phyloP scores from a whole-genome alignment of 2,888 invertebrate genomes.

The Cordilura impudica region DNA sequence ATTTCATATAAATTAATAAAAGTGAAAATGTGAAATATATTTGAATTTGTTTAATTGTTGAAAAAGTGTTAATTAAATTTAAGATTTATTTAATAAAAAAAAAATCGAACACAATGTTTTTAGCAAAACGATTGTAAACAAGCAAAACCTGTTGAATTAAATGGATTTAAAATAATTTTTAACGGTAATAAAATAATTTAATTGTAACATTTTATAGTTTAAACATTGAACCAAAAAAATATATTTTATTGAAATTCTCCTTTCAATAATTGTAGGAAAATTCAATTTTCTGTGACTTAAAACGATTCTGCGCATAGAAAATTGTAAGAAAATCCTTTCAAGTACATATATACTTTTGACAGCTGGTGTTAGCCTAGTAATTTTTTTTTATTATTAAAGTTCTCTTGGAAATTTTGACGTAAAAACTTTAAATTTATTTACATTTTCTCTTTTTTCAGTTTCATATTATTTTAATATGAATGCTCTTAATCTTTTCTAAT shows the following conservation, averaged over 20 bases:
- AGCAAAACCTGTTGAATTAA: too few species aligned
- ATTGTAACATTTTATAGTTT: too few species aligned
- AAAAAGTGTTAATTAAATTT: not conserved
- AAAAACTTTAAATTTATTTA: not conserved
- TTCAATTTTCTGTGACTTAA: constrained; percentile 59
- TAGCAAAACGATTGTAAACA: not conserved
- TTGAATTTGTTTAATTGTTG: not conserved
- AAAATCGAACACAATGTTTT: not conserved
- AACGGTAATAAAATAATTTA: too few species aligned
- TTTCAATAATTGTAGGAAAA: constrained; percentile 52
- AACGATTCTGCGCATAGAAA: constrained; percentile 48
- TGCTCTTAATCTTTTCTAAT: not conserved
- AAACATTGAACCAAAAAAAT: too few species aligned
- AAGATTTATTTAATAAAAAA: not conserved
- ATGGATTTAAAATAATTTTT: too few species aligned
- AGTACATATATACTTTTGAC: not conserved
- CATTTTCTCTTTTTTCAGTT: not conserved
- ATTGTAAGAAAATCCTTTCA: too few species aligned
- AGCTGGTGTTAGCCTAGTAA: not conserved
- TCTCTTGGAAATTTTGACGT: not conserved
- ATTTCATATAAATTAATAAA: not conserved
- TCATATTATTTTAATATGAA: not conserved
- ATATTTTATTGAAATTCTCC: too few species aligned
- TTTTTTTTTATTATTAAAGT: not conserved
- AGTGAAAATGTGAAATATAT: not conserved